Percentiles rank a stretch among this genome's conserved stretches.
These are phyloP conservation scores for Heterodera carotae DNA, from an alignment of 1,140 invertebrate species.

Conservation along the genomic window DNA sequence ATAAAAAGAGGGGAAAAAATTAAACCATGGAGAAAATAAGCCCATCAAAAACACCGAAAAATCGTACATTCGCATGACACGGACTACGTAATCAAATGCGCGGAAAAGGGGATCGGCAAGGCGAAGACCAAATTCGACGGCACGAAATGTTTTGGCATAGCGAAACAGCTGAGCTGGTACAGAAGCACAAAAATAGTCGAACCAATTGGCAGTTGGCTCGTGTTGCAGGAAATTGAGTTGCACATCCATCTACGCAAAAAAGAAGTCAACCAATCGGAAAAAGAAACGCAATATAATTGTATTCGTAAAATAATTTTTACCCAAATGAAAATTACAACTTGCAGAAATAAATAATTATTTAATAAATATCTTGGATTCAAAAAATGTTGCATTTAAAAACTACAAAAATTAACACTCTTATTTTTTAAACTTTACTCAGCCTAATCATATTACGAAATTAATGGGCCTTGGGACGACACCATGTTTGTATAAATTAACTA, in stretches of 20 bases:
- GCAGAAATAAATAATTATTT: not conserved
- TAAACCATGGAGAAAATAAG: no score
- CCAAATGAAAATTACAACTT: not conserved
- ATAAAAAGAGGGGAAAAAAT: no score
- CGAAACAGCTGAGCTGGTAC: conserved; percentile 36
- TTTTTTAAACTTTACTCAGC: no score
- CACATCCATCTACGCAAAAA: conserved; percentile 31
- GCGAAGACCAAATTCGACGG: conserved; percentile 43
- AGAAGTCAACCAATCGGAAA: no score
- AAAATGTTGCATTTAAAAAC: no score
- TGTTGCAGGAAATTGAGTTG: conserved; percentile 43
- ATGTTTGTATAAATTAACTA: no score
- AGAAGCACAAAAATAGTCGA: conserved; percentile 43
- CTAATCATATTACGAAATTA: no score
- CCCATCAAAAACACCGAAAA: no score
- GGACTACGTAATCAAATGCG: conserved; percentile 49
- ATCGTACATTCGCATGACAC: conserved; percentile 50
- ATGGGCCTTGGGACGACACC: no score
- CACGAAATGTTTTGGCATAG: conserved; percentile 48
- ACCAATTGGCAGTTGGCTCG: conserved; percentile 36
- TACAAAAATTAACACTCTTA: no score
- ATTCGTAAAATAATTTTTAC: not conserved
- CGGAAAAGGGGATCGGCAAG: conserved; percentile 39
- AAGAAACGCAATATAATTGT: not conserved
- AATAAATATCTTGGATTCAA: not conserved